Conservation (phyloP, 2,113 vertebrate species). For the Solea senegalensis region DNA sequence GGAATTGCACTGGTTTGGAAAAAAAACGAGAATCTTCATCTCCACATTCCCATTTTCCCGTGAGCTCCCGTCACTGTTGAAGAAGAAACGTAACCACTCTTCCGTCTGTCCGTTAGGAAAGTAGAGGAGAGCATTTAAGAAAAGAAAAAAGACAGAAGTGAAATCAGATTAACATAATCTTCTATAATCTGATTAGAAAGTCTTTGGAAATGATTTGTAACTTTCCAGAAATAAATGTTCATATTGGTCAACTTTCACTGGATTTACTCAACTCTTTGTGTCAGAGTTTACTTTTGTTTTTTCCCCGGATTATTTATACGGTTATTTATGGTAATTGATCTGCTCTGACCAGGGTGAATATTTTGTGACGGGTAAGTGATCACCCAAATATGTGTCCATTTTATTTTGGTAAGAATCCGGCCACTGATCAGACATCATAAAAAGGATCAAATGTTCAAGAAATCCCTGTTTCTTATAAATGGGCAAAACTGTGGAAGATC, state of each 20-base stretch:
- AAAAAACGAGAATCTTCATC: no score
- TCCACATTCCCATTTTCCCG: background rate
- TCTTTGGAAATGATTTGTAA: constrained; percentile 85
- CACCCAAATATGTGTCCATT: no score
- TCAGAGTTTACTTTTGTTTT: background rate
- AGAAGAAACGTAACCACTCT: constrained; percentile 12
- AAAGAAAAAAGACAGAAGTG: constrained; percentile 49
- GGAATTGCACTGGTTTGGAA: no score
- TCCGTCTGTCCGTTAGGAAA: constrained; percentile 68
- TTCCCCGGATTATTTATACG: no score
- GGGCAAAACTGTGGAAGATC: no score
- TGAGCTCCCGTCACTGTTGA: background rate
- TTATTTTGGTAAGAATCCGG: no score
- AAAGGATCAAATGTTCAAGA: no score
- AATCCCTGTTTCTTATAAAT: no score
- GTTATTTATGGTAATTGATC: no score
- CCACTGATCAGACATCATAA: no score
- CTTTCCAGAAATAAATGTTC: constrained; percentile 87
- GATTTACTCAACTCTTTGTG: background rate
- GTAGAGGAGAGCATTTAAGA: constrained; percentile 65
- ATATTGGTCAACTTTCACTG: constrained; percentile 76
- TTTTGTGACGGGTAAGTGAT: no score
- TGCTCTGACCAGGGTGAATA: no score
- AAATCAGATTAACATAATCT: constrained; percentile 66
- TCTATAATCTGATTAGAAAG: constrained; percentile 78